Evolutionary conservation across 2,113 vertebrate species (phyloP), one percentile per base, ranked within the genome.

Genomic region (Psittacus erithacus): DNA sequence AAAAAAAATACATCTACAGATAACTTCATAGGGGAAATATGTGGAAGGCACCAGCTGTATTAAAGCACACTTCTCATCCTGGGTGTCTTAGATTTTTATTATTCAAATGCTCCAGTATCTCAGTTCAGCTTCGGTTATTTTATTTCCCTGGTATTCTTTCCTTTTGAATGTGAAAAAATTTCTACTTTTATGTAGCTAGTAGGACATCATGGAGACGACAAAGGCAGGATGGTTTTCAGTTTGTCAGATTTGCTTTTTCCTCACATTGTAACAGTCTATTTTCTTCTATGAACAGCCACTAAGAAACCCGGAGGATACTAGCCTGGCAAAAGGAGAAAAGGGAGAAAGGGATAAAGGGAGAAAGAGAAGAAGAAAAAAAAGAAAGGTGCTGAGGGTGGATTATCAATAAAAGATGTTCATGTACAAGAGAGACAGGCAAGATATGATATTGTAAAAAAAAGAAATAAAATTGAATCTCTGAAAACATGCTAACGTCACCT

Each of bases 351-450:
- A 38, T 7, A 76, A 52, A 85, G 33, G 23, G 8, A 38, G 9
- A 76, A 52, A 85, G 5, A n/a, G 28, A 46, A 43, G 6, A 55
- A 69, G 10, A 41, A 82, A 44, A 9, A 70, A 70, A n/a, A 68
- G 11, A 46, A 13, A 65, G 3, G 1, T 44, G 1, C 3, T 24
- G 22, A 63, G 13, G 3, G 6, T n/a, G 19, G 11, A 74, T 4
- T 64, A 38, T 46, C 12, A 38, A 27, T 38, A 68, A 63, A 57
- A 76, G 23, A 17, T 55, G 3, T 20, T 46, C 1, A 38, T 57
- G 33, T 49, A 28, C 35, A 10, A 86, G 35, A 39, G 12, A 62
- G 14, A 68, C 11, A 69, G 9, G 18, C 14, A 83, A 73, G 9
- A 28, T 28, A 75, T 0, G 1, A 24, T 25, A n/a, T 13, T 28